phyloP scores from a whole-genome alignment of 2,113 vertebrate species.

The Engystomops pustulosus region DNA sequence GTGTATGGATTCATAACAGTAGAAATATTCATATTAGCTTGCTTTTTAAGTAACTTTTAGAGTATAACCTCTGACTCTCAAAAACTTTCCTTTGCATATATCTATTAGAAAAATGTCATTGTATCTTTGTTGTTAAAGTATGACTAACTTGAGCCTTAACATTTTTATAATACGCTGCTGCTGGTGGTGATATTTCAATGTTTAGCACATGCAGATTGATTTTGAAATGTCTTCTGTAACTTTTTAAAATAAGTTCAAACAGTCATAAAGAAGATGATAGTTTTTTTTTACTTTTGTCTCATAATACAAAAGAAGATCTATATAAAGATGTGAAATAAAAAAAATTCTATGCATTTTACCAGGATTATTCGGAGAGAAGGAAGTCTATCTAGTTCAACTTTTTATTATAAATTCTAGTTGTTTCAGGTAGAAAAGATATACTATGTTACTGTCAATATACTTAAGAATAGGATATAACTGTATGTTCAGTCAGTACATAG shows the following conservation, averaged over 20 bases:
- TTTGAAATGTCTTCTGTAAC: not conserved
- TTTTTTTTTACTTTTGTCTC: not conserved
- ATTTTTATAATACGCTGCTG: slow-evolving; percentile 22
- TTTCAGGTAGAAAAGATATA: too few species aligned
- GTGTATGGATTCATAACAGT: not conserved
- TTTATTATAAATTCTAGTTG: too few species aligned
- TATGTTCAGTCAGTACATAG: too few species aligned
- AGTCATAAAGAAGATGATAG: not conserved
- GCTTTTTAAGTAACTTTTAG: not conserved
- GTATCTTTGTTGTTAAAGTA: not conserved
- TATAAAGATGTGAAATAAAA: not conserved
- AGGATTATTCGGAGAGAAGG: too few species aligned
- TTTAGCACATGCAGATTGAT: not conserved
- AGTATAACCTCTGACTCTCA: not conserved
- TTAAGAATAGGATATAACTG: too few species aligned
- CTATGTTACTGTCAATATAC: too few species aligned
- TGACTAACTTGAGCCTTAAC: slow-evolving; percentile 8
- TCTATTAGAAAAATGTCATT: slow-evolving; percentile 27
- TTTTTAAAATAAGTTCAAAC: not conserved
- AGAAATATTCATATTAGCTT: not conserved
- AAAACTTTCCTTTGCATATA: not conserved
- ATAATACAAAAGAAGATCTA: not conserved
- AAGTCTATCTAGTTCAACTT: too few species aligned
- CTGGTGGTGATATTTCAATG: not conserved
- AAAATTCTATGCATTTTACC: not conserved